Base-by-base conservation (phyloP, 2,113 vertebrate genomes). In the Acrocephalus arundinaceus region DNA sequence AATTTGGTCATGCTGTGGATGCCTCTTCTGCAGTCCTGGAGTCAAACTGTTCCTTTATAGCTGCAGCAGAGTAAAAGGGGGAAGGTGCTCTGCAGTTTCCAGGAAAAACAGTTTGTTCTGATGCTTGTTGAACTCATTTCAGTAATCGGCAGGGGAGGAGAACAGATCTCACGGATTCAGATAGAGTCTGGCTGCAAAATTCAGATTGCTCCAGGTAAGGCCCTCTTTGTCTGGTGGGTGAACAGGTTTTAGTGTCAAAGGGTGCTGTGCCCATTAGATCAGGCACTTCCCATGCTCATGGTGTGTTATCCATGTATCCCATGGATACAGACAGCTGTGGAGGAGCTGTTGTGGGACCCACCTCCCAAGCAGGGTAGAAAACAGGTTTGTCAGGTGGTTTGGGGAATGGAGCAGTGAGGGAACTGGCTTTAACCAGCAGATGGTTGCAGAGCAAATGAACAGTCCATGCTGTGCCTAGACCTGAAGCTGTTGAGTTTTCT, bases 161-260 rank as follows among this genome's bases (percentile, higher is more conserved):
- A 99, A 72, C 99, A 99, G 98, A 99, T 99, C 96, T 99, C 99
- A 91, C 98, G 99, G 98, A 99, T 99, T 98, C 99, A 99, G 96
- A 97, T 99, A 96, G 99, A 99, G 95, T 99, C 99, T n/a, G 99
- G 99, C 96, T 99, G 99, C 97, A 99, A 99, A 98, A 99, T 99
- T 97, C 99, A 99, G 96, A 99, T 99, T 94, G 99, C 99, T 89
- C 98, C 99, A 97, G 99, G 99, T 99, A 98, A 97, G 97, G 71
- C 24, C 55, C 43, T 55, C 46, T 73, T 85, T 75, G 46, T 67
- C 9, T 72, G 48, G 23, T 2, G 3, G 8, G 25, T 35, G 52
- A 86, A 4, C 43, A 43, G 68, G 20, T 43, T 68, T 45, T 61
- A 3, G 3, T 15, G 55, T 71, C 61, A 82, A 7, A 93, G 76